Conservation (phyloP, 2,888 invertebrate species). For the Therioaphis trifolii region DNA sequence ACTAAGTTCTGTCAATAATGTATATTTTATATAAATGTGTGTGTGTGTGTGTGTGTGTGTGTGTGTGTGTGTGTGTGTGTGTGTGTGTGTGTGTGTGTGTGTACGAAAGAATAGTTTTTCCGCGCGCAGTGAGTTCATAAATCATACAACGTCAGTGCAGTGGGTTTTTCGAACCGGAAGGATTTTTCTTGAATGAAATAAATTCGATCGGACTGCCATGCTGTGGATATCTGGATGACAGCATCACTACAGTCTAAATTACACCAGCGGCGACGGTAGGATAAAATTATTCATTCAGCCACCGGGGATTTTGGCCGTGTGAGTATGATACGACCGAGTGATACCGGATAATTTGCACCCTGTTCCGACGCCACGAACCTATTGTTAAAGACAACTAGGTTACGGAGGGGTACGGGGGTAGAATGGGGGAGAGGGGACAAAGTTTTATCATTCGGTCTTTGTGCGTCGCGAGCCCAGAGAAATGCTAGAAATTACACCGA, state of each 20-base stretch:
- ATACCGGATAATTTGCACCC: constrained; percentile 40
- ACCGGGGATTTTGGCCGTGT: not conserved
- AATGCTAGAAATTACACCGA: constrained; percentile 43
- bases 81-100: too few species aligned
- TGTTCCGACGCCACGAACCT: not conserved
- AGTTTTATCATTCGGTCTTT: constrained; percentile 49
- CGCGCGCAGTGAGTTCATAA: not conserved
- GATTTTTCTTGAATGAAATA: not conserved
- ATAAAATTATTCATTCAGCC: not conserved
- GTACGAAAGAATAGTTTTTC: too few species aligned
- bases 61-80: too few species aligned
- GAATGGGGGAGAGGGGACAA: too few species aligned
- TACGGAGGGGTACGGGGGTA: too few species aligned
- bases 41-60: too few species aligned
- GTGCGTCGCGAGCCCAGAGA: constrained; percentile 7
- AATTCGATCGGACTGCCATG: not conserved
- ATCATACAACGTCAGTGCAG: not conserved
- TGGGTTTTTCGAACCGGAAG: not conserved
- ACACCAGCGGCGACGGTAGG: not conserved
- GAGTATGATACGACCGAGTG: constrained; percentile 13
- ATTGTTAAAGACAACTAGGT: constrained; percentile 22
- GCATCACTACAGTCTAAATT: not conserved
- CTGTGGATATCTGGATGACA: not conserved
- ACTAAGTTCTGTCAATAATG: too few species aligned
- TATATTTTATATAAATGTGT: too few species aligned